Base-by-base conservation (phyloP, 2,113 vertebrate species). In the Corydoras sp. region DNA sequence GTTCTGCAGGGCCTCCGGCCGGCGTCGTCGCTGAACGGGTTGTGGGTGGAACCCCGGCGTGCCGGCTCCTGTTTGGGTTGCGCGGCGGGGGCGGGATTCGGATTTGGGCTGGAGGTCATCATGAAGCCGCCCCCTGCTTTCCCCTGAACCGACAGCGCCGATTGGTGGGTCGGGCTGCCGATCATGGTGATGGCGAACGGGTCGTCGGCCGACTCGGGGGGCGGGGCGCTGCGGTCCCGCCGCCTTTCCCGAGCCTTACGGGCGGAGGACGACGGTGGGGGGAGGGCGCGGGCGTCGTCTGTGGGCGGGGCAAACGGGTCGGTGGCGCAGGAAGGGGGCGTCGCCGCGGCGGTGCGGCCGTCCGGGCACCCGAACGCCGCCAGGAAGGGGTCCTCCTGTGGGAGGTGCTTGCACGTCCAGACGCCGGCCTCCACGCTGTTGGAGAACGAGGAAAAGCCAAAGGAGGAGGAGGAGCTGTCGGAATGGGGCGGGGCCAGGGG, bases 171-270 rank as follows among this genome's bases (percentile, higher is more conserved):
- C 0, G 90, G 90, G 77, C 90, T 91, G 78, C 90, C 88, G 5
- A 91, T 87, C 86, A 90, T 89, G 0, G 88, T 90, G 82, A 90
- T 89, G 0, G 88, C 87, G 65, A 90, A 90, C 0, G 89, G 90
- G 63, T 91, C 88, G 12, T 90, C 88, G 0, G 87, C 77, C 0
- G 88, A 75, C 14, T 85, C 75, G 0, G 86, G 83, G 43, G 86
- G 86, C 0, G 87, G 88, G 6, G 82, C 79, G 63, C 86, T 87
- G 10, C 79, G 80, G 51, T 89, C 86, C 10, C 86, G 78, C 55
- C 83, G 88, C 63, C 85, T 76, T 54, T 90, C 85, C 61, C 80
- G 74, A 11, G 85, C 82, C 75, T 85, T 89, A 12, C 83, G 84
- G 49, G 77, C 64, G 9, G 82, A 75, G 0, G 77, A 83, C 0